Conservation (phyloP, 2,888 invertebrate species). For the Drosophila paucipuncta region DNA sequence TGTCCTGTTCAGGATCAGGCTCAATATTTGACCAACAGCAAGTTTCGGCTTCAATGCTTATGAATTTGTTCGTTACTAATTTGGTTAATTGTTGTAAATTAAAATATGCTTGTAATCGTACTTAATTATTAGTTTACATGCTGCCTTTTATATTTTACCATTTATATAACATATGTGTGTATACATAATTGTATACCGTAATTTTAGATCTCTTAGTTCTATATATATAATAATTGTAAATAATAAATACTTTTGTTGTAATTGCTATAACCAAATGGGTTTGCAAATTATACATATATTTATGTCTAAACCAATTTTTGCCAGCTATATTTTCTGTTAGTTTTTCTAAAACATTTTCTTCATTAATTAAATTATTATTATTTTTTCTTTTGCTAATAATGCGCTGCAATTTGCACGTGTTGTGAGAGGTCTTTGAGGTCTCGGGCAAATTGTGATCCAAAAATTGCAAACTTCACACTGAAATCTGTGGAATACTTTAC, state of each 20-base stretch:
- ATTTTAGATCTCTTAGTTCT: conserved; percentile 67
- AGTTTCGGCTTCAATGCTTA: conserved; percentile 7
- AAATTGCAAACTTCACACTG: conserved; percentile 48
- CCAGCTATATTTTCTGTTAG: conserved; percentile 40
- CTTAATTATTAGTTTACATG: conserved; percentile 60
- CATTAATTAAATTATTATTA: conserved; percentile 11
- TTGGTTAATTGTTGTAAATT: conserved; percentile 44
- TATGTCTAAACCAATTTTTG: conserved; percentile 44
- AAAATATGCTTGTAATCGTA: conserved; percentile 44
- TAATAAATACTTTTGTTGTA: conserved; percentile 35
- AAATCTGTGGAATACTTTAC: conserved; percentile 42
- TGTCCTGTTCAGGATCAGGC: not conserved
- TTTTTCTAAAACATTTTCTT: conserved; percentile 54
- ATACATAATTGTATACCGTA: conserved; percentile 57
- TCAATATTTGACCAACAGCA: conserved; percentile 9
- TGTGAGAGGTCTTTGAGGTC: conserved; percentile 40
- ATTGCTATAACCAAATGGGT: conserved; percentile 52
- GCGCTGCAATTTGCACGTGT: conserved; percentile 60
- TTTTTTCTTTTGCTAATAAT: conserved; percentile 28
- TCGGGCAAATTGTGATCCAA: conserved; percentile 56
- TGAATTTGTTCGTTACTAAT: conserved; percentile 27
- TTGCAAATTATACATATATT: conserved; percentile 33
- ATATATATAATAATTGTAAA: conserved; percentile 51
- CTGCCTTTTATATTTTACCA: conserved; percentile 52
- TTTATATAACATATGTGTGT: conserved; percentile 59